Percentiles rank a stretch among this genome's conserved stretches.
These are phyloP conservation scores for Ammodytes dubius DNA, from an alignment of 2,113 vertebrate species.

Conservation along the genomic window DNA sequence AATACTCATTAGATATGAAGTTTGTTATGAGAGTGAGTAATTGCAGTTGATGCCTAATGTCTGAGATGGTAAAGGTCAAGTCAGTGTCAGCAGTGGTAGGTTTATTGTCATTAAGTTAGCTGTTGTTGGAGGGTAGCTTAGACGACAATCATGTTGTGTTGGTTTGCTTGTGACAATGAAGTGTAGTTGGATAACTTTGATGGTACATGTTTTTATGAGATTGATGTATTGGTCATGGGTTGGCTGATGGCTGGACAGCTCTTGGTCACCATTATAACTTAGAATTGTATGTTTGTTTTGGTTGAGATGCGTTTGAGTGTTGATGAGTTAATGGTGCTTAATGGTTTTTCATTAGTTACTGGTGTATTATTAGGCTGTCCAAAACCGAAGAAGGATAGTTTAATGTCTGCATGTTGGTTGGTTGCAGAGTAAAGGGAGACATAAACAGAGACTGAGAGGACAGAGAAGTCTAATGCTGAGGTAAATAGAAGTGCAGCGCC, in stretches of 20 bases:
- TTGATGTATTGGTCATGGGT: neutral
- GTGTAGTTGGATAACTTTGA: neutral
- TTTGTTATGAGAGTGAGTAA: conserved; percentile 9
- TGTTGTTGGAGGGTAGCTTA: neutral
- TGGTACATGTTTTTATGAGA: neutral
- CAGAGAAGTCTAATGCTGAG: conserved; percentile 19
- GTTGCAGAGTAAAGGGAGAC: neutral
- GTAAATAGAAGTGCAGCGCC: conserved; percentile 43
- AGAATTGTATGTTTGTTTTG: neutral
- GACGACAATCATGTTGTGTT: neutral
- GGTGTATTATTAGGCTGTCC: neutral
- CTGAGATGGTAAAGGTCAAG: neutral
- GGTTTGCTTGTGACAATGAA: neutral
- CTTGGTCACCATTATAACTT: neutral
- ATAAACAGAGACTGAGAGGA: conserved; percentile 11
- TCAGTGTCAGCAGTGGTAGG: too few species aligned
- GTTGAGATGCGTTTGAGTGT: neutral
- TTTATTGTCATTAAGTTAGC: too few species aligned
- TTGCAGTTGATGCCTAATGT: neutral
- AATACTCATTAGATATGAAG: neutral
- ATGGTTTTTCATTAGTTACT: neutral
- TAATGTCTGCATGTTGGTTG: neutral
- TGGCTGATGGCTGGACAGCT: neutral
- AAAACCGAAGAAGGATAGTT: neutral
- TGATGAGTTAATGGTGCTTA: neutral